Base-by-base conservation (phyloP, 2,888 invertebrate genomes). In the Conops quadrifasciatus region DNA sequence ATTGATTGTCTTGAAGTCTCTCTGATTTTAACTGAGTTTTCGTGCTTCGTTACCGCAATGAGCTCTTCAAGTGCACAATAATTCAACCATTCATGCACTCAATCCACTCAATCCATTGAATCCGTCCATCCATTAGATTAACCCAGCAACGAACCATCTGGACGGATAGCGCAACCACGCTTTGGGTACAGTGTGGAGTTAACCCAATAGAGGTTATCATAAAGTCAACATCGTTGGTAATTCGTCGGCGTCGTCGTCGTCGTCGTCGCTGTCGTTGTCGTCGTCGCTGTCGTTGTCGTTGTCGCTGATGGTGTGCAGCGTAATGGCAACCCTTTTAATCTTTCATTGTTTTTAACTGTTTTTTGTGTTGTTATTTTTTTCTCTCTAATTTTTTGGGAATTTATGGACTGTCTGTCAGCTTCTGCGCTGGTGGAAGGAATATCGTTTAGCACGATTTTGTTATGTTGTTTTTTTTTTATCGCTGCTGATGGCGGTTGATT, bases 1-100 rank as follows among this genome's bases (percentile, higher is more conserved):
- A 83, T 83, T 82, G 84, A 83, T 83, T 80, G 77, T 62, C 49
- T 68, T 51, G 62, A 36, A 24, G 21, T 30, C 36, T 62, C 9
- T 36, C 21, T 30, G 49, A 62, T 51, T 68, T 62, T 62, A 62
- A 30, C 68, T 68, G 47, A 47, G 59, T 59, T 47, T 45, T 58
- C 60, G 67, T 60, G 60, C 62, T 21, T 51, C n/a, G 30, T 43
- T 7, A 24, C 36, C 36, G 36, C 24, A 28, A 24, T 58, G 21
- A 21, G 4, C 9, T n/a, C n/a, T 13, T 53, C 53, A 9, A 53
- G 11, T 36, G n/a, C 13, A 21, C 53, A 21, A 53, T 9, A 59
- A 53, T 51, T 53, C 19, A 16, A 45, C 30, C 28, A 66, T 62
- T 62, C 60, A 62, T 43, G n/a, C n/a, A n/a, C 16, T 36, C 66